These are phyloP conservation scores for Dysidea cf. avara DNA, from an alignment of 37 sponge, comb jelly and placozoan species.

Conservation along the genomic window DNA sequence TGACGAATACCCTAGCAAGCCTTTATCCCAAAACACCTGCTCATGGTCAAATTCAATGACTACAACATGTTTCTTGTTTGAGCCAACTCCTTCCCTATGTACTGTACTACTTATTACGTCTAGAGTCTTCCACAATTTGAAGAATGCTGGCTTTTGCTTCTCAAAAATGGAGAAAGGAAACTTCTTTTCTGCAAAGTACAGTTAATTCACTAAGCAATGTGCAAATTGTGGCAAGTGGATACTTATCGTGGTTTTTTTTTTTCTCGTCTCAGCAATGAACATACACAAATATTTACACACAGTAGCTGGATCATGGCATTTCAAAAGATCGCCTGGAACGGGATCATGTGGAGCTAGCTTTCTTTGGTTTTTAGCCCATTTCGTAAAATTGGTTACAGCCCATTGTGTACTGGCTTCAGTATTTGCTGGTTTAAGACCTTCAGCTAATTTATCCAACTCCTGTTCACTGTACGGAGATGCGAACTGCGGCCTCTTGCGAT, in stretches of 20 bases:
- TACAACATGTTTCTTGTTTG: conserved; percentile 15
- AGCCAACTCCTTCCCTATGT: conserved; percentile 41
- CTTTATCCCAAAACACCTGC: conserved; percentile 26
- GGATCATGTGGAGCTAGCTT: conserved; percentile 1
- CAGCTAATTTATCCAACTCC: no score
- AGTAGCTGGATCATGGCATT: conserved; percentile 3
- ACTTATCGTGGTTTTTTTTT: conserved; percentile 3
- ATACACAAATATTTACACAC: conserved; percentile 26
- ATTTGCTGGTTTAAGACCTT: conserved; percentile 2
- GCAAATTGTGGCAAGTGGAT: conserved; percentile 27
- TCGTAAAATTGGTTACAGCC: not conserved
- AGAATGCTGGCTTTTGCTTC: conserved; percentile 16
- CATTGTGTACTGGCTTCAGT: not conserved
- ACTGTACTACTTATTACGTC: conserved; percentile 28
- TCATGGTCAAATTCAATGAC: conserved; percentile 42
- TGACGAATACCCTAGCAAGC: conserved; percentile 7
- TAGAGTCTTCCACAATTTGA: conserved; percentile 11
- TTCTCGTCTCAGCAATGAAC: conserved; percentile 22
- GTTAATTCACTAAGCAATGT: conserved; percentile 28
- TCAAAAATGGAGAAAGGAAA: conserved; percentile 37
- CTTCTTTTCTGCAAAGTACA: conserved; percentile 11
- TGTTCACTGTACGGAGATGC: no score
- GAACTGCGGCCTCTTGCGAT: no score
- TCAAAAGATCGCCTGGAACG: not conserved
- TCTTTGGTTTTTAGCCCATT: conserved; percentile 5